Base-by-base conservation (phyloP, 2,113 vertebrate species). In the Pungitius pungitius region DNA sequence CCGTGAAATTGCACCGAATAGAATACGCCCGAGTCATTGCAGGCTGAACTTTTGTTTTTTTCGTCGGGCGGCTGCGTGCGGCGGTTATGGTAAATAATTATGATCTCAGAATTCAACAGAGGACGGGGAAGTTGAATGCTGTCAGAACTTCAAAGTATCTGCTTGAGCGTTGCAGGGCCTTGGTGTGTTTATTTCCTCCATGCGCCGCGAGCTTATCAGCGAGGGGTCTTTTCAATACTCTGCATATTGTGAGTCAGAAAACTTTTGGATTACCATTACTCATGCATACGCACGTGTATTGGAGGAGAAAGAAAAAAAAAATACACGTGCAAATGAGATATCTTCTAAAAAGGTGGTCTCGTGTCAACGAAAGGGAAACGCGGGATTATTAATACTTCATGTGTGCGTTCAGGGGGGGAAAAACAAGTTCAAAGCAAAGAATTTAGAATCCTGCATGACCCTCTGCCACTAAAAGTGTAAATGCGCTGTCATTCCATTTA, bases 1-100 rank as follows among this genome's bases (percentile, higher is more conserved):
- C 78, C 64, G 82, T 83, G 85, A 89, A 91, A 88, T 85, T 78
- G 62, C 81, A 63, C 58, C 83, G 81, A 89, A 88, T 85, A 76
- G 80, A 84, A 86, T 68, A 80, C 76, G 84, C 82, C 75, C 58
- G 22, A 75, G 86, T 74, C 80, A 74, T 37, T 58, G 60, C 54
- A n/a, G 13, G 69, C 69, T 61, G 5, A 82, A 86, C 81, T 81
- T 85, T 87, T 85, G 77, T 87, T 90, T 85, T 87, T n/a, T n/a
- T n/a, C 69, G 17, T 69, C 62, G 78, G 78, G 68, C 69, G 20
- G 70, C 79, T 75, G 76, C 54, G 70, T 72, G 77, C 70, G 14
- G 27, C 22, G 69, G 80, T 82, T 83, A 78, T 75, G 75, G 88
- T 87, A 90, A 92, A 90, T 87, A 89, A 89, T 87, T 86, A 82